A percentile compares a stretch with the other conserved stretches of the same genome.
phyloP scores from a whole-genome alignment of 2,888 invertebrate genomes.

The Vesta saturnalis region DNA sequence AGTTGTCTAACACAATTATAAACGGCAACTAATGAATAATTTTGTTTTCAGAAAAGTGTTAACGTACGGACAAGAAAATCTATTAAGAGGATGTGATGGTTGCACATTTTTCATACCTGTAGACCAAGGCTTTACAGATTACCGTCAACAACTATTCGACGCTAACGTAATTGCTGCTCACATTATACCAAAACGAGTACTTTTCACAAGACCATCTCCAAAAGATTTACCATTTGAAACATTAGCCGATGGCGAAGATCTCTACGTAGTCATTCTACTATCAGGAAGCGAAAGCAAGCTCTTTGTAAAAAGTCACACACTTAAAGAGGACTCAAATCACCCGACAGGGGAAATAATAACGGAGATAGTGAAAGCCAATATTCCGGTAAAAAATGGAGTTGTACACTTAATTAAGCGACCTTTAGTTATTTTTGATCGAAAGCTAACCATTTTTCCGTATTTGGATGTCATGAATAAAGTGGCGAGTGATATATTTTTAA shows the following conservation, averaged over 20 bases:
- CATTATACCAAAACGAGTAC: slow-evolving; percentile 83
- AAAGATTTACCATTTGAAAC: slow-evolving; percentile 79
- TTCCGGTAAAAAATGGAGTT: slow-evolving; percentile 91
- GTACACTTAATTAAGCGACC: slow-evolving; percentile 91
- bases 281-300: slow-evolving; percentile 72
- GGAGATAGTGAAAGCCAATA: slow-evolving; percentile 86
- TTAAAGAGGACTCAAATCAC: slow-evolving; percentile 78
- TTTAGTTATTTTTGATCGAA: slow-evolving; percentile 85
- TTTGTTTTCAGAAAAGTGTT: slow-evolving; percentile 68
- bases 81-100: slow-evolving; percentile 77
- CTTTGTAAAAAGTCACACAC: slow-evolving; percentile 83
- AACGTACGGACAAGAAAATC: slow-evolving; percentile 73
- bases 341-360: slow-evolving; percentile 82
- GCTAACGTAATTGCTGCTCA: slow-evolving; percentile 86
- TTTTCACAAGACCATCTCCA: slow-evolving; percentile 84
- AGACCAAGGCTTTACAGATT: slow-evolving; percentile 82
- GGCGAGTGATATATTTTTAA: slow-evolving; percentile 83
- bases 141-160: slow-evolving; percentile 72
- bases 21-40: no score
- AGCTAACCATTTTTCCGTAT: slow-evolving; percentile 85
- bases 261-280: slow-evolving; percentile 82
- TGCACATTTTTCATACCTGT: slow-evolving; percentile 91
- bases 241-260: slow-evolving; percentile 80
- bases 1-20: no score
- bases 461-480: slow-evolving; percentile 84